Percentiles rank a stretch among this genome's conserved stretches.
phyloP scores from a whole-genome alignment of 1,140 invertebrate species.

The Atopsyche davidsoni region DNA sequence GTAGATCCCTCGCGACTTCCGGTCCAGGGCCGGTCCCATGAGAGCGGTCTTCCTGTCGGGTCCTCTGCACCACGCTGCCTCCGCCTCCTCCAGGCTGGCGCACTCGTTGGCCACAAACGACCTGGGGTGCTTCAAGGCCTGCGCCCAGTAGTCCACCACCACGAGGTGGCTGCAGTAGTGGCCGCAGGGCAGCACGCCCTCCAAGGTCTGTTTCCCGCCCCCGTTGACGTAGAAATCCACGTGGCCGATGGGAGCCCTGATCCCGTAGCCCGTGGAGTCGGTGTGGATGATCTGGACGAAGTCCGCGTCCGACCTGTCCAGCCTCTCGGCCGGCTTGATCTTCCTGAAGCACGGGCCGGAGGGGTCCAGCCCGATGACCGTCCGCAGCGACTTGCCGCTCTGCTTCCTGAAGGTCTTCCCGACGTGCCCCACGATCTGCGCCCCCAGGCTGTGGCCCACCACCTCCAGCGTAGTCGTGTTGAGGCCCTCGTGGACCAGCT shows the following conservation, averaged over 20 bases:
- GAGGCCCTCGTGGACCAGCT: background rate
- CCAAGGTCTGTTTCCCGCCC: conserved; percentile 4
- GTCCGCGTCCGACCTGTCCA: conserved; percentile 36
- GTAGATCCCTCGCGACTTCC: conserved; percentile 5
- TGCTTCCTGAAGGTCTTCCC: conserved; percentile 13
- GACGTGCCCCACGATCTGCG: conserved; percentile 5
- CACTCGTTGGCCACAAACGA: conserved; percentile 6
- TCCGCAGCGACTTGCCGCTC: conserved; percentile 4
- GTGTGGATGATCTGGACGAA: conserved; percentile 30
- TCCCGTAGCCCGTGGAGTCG: background rate
- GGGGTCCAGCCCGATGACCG: conserved; percentile 13
- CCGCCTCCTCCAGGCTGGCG: background rate
- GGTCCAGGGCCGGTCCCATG: conserved; percentile 6
- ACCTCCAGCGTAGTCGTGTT: conserved; percentile 16
- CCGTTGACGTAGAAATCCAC: conserved; percentile 16
- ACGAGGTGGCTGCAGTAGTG: conserved; percentile 2
- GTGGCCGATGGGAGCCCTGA: conserved; percentile 4
- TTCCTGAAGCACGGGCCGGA: conserved; percentile 15
- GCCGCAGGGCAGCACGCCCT: background rate
- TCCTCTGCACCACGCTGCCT: background rate
- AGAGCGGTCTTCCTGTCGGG: background rate
- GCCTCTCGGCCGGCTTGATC: too few relatives aligned
- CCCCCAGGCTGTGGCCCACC: conserved; percentile 11
- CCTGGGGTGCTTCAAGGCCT: background rate
- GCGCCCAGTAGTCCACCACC: conserved; percentile 4